A percentile compares a stretch with the other conserved stretches of the same genome.
These are phyloP conservation scores for Ammospiza caudacuta DNA, from an alignment of 2,113 vertebrate genomes.

Conservation along the genomic window DNA sequence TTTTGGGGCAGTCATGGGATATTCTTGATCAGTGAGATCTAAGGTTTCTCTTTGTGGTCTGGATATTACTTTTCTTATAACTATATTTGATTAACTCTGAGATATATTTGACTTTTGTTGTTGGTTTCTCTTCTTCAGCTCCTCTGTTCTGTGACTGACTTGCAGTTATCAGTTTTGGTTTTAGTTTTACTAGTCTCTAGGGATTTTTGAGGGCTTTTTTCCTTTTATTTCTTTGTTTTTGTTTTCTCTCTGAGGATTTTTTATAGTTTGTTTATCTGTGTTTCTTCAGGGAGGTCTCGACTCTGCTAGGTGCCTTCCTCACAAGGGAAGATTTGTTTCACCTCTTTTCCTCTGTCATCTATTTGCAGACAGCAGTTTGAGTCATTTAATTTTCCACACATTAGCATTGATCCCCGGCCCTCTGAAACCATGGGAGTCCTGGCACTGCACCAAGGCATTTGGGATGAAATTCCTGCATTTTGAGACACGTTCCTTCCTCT, in stretches of 20 bases:
- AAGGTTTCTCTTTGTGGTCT: neutral
- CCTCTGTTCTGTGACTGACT: neutral
- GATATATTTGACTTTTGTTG: neutral
- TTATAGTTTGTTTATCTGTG: neutral
- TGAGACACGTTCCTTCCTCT: neutral
- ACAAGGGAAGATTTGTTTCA: neutral
- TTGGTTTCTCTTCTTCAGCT: neutral
- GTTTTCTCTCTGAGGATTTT: neutral
- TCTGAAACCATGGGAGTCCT: neutral
- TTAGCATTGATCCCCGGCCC: neutral
- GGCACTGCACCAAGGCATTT: neutral
- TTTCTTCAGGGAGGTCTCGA: neutral
- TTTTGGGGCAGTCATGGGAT: neutral
- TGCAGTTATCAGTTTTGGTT: neutral
- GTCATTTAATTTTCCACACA: neutral
- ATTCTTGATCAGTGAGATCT: neutral
- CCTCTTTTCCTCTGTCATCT: neutral
- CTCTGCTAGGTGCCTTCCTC: neutral
- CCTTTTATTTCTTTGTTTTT: neutral
- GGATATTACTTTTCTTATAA: neutral
- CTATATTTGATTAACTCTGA: neutral
- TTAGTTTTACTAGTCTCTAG: neutral
- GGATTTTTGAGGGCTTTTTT: neutral
- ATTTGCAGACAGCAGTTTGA: neutral
- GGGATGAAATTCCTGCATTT: neutral